Evolutionary conservation across 2,888 invertebrate species (phyloP), one percentile per base, ranked within the genome.

Genomic region (Drosophila mimetica): DNA sequence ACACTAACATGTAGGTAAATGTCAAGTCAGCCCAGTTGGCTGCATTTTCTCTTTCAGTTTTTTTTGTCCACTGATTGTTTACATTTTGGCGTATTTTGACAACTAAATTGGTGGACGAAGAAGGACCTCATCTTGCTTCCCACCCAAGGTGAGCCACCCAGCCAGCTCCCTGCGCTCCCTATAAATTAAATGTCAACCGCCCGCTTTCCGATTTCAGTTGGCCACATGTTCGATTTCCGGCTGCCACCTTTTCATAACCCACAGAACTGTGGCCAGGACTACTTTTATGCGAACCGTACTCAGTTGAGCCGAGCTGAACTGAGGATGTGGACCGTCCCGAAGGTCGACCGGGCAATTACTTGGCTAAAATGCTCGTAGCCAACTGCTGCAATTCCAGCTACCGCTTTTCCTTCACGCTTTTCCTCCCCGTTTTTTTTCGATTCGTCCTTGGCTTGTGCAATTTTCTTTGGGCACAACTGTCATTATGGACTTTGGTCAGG

Each of bases 31-130:
- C 74, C 70, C 59, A 71, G 54, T 69, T 58, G 61, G 52, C 50
- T 20, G 60, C 52, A 50, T 63, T 66, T 41, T 39, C 14, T 64
- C 78, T 30, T 65, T 57, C 34, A 16, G n/a, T n/a, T 63, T 65
- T 69, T 65, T 74, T 69, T 73, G 60, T 51, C 25, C 30, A 69
- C 36, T 61, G 70, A 70, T 70, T 85, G 79, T 87, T 79, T 82
- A 78, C 78, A 66, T 82, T 76, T 79, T 74, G 70, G 65, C 77
- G 74, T 86, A 82, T 88, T 86, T 84, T 86, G 86, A 88, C 88
- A 86, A 82, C 86, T 88, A 84, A 78, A 86, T 86, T 76, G 83
- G 47, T 47, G 32, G 60, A 37, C 50, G 22, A 37, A 51, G 22
- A 37, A 51, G 66, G 42, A 32, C 47, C 28, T 53, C 36, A 74